Evolutionary conservation across 2,797 vertebrate genomes (phyloP), one percentile per base, ranked within the genome.

Genomic region (Danio kyathit): DNA sequence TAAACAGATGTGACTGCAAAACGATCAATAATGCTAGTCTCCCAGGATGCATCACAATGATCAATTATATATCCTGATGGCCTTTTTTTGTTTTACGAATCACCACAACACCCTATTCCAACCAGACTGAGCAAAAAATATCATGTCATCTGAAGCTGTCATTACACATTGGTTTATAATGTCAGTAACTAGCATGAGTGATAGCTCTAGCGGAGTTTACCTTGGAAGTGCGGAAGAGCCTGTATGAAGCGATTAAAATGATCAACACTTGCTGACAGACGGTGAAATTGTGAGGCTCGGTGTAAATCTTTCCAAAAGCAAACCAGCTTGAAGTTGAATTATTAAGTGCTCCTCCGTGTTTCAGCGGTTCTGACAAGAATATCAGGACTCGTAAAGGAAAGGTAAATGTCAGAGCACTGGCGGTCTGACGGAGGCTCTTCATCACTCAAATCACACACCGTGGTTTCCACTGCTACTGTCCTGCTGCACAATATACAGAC

Each of bases 311-410:
- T 59, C 57, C 3, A 3, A 76, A 64, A 76, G 60, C 29, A 64
- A 75, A 64, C 61, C 52, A 77, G 48, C 14, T 75, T 72, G 51
- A 41, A 43, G 46, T 46, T 77, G 64, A 77, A 66, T 67, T 66
- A 76, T 57, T 57, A 66, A 56, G 54, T 14, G 17, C 52, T 48
- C 41, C 64, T 67, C 17, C 41, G 44, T 77, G 41, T 67, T 57
- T 67, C 17, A 64, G 29, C 43, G 46, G 48, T 21, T 64, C 49
- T 64, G 74, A 51, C 59, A 72, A 44, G 70, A 44, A 51, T 76
- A 43, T 64, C 74, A 64, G 60, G 38, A 56, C 51, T 66, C 63
- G 7, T 76, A 76, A 43, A 54, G 61, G 19, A 46, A 66, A 54
- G 11, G 41, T 48, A 77, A 77, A 57, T 76, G 74, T 76, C 61